Conservation (phyloP, 2,797 vertebrate genomes). For the Acanthopagrus latus region DNA sequence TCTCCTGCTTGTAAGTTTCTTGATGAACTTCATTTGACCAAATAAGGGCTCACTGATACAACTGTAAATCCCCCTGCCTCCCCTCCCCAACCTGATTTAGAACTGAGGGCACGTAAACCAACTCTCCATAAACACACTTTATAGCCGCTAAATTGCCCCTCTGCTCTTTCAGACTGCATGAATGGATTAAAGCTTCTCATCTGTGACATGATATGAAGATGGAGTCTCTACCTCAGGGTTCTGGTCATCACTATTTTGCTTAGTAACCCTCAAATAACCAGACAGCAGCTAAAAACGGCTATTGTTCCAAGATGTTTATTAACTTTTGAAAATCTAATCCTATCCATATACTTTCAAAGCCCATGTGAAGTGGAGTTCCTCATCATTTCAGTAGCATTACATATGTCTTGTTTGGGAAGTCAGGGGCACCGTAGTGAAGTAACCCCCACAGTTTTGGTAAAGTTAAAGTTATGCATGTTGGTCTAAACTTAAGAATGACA, state of each 20-base stretch:
- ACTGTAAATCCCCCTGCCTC: not conserved
- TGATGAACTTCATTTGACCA: constrained; percentile 44
- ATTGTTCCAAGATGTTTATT: too few relatives aligned
- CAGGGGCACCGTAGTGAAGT: too few relatives aligned
- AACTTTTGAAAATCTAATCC: too few relatives aligned
- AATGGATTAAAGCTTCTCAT: not conserved
- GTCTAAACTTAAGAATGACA: too few relatives aligned
- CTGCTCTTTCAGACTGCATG: constrained; percentile 11
- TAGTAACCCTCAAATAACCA: not conserved
- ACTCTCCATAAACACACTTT: constrained; percentile 49
- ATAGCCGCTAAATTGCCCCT: constrained; percentile 23
- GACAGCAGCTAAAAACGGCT: too few relatives aligned
- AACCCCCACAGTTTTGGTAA: too few relatives aligned
- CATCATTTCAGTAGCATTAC: too few relatives aligned
- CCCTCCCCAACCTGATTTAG: constrained; percentile 31
- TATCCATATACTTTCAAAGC: too few relatives aligned
- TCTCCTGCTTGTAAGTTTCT: constrained; percentile 13
- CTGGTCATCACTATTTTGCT: not conserved
- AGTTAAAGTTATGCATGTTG: too few relatives aligned
- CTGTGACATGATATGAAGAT: constrained; percentile 1
- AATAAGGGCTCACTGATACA: constrained; percentile 52
- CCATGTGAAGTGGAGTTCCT: too few relatives aligned
- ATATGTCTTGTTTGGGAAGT: too few relatives aligned
- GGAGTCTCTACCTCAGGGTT: not conserved
- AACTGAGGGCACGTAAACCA: constrained; percentile 31